Percentiles rank a stretch among this genome's conserved stretches.
These are phyloP conservation scores for Ormyrus rosae DNA, from an alignment of 2,888 invertebrate genomes.

Conservation along the genomic window DNA sequence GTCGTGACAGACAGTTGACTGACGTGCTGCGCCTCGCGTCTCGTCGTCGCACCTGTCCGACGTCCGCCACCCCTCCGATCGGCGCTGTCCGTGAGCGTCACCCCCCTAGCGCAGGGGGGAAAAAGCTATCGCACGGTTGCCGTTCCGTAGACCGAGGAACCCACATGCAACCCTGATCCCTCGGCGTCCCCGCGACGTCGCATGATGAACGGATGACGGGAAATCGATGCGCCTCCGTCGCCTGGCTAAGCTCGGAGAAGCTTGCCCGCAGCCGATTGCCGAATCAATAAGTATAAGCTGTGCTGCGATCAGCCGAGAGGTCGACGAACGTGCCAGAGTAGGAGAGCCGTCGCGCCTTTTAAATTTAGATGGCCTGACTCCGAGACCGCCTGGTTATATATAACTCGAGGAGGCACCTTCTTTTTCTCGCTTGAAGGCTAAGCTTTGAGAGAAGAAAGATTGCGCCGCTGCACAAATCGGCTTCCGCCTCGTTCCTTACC, in stretches of 20 bases:
- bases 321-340: background rate
- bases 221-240: conserved; percentile 66
- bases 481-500: background rate
- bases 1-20: conserved; percentile 75
- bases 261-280: too few species aligned
- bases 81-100: background rate
- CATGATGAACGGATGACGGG: conserved; percentile 74
- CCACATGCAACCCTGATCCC: conserved; percentile 67
- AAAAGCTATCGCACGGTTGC: too few species aligned
- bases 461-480: too few species aligned
- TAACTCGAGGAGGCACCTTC: too few species aligned
- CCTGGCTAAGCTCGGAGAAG: too few species aligned
- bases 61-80: background rate
- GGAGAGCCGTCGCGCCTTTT: too few species aligned
- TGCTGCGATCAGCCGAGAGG: background rate
- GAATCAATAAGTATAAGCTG: conserved; percentile 23
- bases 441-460: too few species aligned
- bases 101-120: too few species aligned
- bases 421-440: too few species aligned
- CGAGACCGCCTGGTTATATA: too few species aligned
- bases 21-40: conserved; percentile 61
- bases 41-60: conserved; percentile 6
- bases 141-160: conserved; percentile 8
- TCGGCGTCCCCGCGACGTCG: conserved; percentile 73
- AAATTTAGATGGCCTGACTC: too few species aligned